Base-by-base conservation (phyloP, 2,888 invertebrate genomes). In the Seladonia tumulorum region DNA sequence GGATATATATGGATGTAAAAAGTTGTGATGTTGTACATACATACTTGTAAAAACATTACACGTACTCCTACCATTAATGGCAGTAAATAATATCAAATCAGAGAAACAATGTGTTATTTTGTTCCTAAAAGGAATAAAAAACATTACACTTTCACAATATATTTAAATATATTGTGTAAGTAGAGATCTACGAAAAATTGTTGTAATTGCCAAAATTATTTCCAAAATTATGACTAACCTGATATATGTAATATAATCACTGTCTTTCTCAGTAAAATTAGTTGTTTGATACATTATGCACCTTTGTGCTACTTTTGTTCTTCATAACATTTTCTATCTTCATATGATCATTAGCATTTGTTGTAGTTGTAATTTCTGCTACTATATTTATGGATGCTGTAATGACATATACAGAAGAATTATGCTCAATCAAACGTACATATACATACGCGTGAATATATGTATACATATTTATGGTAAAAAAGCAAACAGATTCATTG, bases 201-300 rank as follows among this genome's bases (percentile, higher is more conserved):
- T 45, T 25, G 5, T 35, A 72, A 45, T 72, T 29, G 53, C 25
- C 18, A 29, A 74, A 79, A 79, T 66, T 53, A 66, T 29, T 75
- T 80, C 53, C 22, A 68, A 45, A 76, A 53, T 10, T 25, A 53
- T 68, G 16, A 87, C 86, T 94, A 90, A 89, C 94, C 92, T 91
- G 92, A 87, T 86, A 94, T 91, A 94, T 91, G 82, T 94, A 88
- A 77, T 95, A 83, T 93, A 93, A 90, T 95, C 95, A 83, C 95
- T 92, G 87, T 95, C 94, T 84, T 95, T 94, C 87, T 92, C 94
- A 86, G 95, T 93, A 77, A 91, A 89, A 95, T 96, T 96, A 93
- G 96, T 96, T 25, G 88, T 95, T 96, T 53, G 96, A 96, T 88
- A 96, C 96, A 90, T 96, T 95, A 91, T 95, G 95, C 76, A 87